A percentile compares a stretch with the other conserved stretches of the same genome.
These are phyloP conservation scores for Perca flavescens DNA, from an alignment of 2,113 vertebrate genomes.

Conservation along the genomic window DNA sequence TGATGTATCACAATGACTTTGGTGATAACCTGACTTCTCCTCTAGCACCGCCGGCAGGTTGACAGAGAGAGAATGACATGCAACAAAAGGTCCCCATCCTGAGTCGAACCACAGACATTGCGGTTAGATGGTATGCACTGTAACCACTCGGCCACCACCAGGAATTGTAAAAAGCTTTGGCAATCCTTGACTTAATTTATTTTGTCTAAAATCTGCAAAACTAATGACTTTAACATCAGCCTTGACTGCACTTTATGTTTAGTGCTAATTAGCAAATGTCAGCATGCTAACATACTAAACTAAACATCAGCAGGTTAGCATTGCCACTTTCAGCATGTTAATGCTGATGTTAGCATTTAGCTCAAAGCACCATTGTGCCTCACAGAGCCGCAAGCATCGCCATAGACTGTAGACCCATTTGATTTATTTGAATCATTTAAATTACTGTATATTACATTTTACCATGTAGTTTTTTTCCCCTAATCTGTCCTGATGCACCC, in stretches of 20 bases:
- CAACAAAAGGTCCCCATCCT: no score
- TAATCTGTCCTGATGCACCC: slow-evolving; percentile 21
- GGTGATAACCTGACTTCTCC: not conserved
- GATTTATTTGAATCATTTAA: not conserved
- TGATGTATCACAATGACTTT: not conserved
- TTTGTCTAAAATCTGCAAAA: not conserved
- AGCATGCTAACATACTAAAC: not conserved
- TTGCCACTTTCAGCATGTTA: not conserved
- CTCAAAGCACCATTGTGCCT: not conserved
- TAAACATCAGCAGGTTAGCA: not conserved
- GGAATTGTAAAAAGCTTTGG: no score
- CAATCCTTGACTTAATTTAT: not conserved
- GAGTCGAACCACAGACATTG: no score
- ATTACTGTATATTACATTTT: not conserved
- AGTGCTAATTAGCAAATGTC: no score
- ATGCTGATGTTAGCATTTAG: not conserved
- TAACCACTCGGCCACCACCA: no score
- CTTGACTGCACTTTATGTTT: not conserved
- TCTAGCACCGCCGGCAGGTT: not conserved
- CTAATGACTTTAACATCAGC: not conserved
- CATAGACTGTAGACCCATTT: not conserved
- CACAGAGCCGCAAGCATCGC: not conserved
- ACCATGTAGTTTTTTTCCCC: not conserved
- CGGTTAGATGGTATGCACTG: no score
- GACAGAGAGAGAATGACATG: not conserved